phyloP scores from a whole-genome alignment of 1,140 invertebrate species.

The Branchinecta lindahli region DNA sequence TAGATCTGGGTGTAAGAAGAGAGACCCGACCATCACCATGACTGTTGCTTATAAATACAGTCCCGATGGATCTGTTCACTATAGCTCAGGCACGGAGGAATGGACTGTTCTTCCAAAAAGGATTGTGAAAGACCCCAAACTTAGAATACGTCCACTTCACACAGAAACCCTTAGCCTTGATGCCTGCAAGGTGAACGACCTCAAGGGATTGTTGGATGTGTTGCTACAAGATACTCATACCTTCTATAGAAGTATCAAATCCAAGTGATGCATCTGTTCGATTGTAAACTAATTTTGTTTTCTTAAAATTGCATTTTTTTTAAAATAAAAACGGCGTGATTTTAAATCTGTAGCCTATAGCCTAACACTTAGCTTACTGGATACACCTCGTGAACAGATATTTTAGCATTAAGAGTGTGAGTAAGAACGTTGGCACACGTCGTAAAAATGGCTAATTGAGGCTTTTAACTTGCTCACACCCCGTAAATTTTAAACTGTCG shows the following conservation, averaged over 20 bases:
- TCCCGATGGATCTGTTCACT: background rate
- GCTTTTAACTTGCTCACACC: no score
- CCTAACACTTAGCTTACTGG: background rate
- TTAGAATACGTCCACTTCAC: background rate
- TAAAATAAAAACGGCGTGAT: background rate
- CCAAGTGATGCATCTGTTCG: slow-evolving; percentile 5
- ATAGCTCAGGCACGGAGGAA: slow-evolving; percentile 4
- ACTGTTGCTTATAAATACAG: slow-evolving; percentile 8
- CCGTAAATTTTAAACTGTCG: no score
- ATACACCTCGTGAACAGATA: background rate
- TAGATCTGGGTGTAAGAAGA: slow-evolving; percentile 5
- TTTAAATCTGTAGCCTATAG: slow-evolving; percentile 8
- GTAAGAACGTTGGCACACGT: background rate
- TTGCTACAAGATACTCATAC: slow-evolving; percentile 5
- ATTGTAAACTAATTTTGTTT: slow-evolving; percentile 9
- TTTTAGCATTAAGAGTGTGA: background rate
- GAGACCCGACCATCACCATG: slow-evolving; percentile 4
- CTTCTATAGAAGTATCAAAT: slow-evolving; percentile 5
- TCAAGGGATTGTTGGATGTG: background rate
- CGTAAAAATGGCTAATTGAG: no score
- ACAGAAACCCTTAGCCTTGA: background rate
- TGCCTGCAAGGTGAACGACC: background rate
- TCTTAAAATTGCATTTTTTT: background rate
- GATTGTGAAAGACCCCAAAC: background rate
- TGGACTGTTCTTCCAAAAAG: background rate